Evolutionary conservation across 2,888 invertebrate genomes (phyloP).

Genomic region (Pachliopta kotzebuea): DNA sequence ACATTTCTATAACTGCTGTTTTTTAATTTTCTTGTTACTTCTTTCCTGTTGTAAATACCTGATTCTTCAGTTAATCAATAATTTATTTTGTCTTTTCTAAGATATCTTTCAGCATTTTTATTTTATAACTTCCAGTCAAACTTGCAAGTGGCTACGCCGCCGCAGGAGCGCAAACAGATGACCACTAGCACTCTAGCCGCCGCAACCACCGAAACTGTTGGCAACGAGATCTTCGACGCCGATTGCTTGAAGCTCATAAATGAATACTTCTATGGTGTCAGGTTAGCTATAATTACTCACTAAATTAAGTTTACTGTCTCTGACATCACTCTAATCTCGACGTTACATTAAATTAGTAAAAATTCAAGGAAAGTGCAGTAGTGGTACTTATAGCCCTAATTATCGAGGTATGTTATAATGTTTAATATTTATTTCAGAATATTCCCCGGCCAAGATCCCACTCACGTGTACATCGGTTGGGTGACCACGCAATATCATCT

Average conservation of each 20-base stretch:
- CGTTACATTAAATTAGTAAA: not conserved
- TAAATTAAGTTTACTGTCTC: not conserved
- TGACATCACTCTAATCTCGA: not conserved
- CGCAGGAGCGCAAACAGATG: constrained; percentile 86
- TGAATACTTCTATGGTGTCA: constrained; percentile 96
- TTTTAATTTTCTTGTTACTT: too few relatives aligned
- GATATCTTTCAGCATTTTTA: too few relatives aligned
- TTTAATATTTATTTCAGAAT: constrained; percentile 79
- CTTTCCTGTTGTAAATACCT: too few relatives aligned
- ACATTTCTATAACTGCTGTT: too few relatives aligned
- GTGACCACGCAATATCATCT: constrained; percentile 98
- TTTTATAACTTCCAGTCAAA: constrained; percentile 70
- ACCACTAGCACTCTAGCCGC: constrained; percentile 84
- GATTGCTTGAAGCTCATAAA: constrained; percentile 95
- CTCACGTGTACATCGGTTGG: constrained; percentile 98
- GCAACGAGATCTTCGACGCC: constrained; percentile 92
- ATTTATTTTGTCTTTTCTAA: too few relatives aligned
- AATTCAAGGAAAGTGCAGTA: too few relatives aligned
- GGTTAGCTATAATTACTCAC: constrained; percentile 43
- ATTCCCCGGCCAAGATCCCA: constrained; percentile 97
- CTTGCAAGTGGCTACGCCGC: constrained; percentile 82
- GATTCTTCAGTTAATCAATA: too few relatives aligned
- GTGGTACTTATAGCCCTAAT: too few relatives aligned
- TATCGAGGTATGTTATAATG: not conserved
- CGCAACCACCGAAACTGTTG: constrained; percentile 88